phyloP scores from a whole-genome alignment of 2,797 vertebrate species.

The Rallus crepitans region DNA sequence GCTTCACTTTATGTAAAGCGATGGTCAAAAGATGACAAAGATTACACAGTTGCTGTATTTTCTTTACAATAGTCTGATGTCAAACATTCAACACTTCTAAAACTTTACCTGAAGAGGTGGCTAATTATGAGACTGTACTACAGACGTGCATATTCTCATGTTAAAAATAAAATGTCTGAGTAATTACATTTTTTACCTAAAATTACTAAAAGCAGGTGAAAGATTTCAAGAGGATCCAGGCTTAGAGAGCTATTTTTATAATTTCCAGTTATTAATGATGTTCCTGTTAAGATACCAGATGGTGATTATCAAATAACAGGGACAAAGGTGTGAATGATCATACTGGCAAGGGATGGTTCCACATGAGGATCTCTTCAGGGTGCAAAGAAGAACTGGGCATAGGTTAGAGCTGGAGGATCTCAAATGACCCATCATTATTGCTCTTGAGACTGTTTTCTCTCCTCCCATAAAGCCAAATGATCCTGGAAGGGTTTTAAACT shows the following conservation, averaged over 20 bases:
- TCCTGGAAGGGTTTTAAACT: background rate
- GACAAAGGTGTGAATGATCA: background rate
- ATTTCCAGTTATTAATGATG: background rate
- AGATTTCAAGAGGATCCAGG: background rate
- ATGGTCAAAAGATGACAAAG: background rate
- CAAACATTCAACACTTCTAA: background rate
- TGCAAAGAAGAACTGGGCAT: background rate
- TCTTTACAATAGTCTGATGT: background rate
- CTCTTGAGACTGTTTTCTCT: background rate
- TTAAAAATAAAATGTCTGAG: background rate
- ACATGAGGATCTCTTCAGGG: background rate
- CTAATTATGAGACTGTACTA: background rate
- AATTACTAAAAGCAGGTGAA: background rate
- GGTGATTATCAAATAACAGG: background rate
- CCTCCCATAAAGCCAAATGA: background rate
- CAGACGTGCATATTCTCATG: background rate
- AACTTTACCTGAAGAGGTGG: background rate
- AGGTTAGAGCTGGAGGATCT: background rate
- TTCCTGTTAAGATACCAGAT: background rate
- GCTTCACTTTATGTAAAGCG: accelerated
- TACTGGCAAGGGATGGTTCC: background rate
- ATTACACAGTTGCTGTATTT: background rate
- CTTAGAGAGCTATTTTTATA: background rate
- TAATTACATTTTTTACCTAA: background rate
- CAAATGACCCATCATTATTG: background rate